A percentile compares a stretch with the other conserved stretches of the same genome.
These are phyloP conservation scores for Spea bombifrons DNA, from an alignment of 2,113 vertebrate genomes.

Conservation along the genomic window DNA sequence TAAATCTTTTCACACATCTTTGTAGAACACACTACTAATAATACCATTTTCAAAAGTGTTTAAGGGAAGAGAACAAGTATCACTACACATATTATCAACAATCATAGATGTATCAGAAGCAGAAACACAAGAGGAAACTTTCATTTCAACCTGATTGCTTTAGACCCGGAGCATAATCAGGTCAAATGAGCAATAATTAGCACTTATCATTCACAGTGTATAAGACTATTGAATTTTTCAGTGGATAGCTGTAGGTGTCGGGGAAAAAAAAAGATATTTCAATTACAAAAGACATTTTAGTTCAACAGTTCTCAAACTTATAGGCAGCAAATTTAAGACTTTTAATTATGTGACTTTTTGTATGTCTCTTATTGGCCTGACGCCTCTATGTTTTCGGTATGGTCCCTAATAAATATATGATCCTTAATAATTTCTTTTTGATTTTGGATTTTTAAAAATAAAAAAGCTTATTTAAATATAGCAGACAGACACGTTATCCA, in stretches of 20 bases:
- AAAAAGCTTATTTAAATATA: no score
- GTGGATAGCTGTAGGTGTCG: constrained; percentile 24
- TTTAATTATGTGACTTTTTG: no score
- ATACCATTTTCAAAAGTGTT: constrained; percentile 32
- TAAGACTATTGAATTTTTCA: constrained; percentile 38
- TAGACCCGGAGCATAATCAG: constrained; percentile 45
- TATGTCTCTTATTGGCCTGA: no score
- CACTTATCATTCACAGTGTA: constrained; percentile 40
- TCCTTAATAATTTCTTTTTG: no score
- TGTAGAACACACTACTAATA: neutral
- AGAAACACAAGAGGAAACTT: constrained; percentile 39
- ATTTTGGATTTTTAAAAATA: no score
- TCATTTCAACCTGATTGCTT: constrained; percentile 43
- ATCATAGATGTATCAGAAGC: constrained; percentile 29
- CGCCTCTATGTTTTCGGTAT: no score
- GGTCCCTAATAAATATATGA: no score
- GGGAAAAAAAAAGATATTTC: constrained; percentile 21
- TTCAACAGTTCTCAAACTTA: constrained; percentile 33
- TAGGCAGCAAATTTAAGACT: constrained; percentile 6
- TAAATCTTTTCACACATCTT: neutral
- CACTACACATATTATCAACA: constrained; percentile 41
- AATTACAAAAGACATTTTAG: constrained; percentile 38
- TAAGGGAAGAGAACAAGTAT: constrained; percentile 15
- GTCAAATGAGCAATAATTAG: constrained; percentile 46
- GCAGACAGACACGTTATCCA: no score